Conservation (phyloP, 2,113 vertebrate species). For the Malurus melanocephalus region DNA sequence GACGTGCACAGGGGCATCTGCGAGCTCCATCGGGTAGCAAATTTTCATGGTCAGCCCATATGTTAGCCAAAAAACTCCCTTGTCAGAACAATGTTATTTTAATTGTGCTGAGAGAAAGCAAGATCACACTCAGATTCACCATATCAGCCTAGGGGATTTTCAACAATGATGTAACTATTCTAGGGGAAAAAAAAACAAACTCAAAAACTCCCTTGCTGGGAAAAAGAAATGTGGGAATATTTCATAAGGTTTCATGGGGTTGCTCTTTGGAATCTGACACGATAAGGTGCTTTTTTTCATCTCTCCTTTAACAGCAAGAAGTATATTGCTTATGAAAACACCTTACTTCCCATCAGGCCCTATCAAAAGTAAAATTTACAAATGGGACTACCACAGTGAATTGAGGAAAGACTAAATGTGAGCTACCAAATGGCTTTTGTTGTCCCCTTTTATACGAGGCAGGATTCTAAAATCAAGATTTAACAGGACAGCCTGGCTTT, state of each 20-base stretch:
- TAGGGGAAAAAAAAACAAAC: rapidly evolving
- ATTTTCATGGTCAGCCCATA: background rate
- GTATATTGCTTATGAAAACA: background rate
- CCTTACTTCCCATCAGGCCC: background rate
- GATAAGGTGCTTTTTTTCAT: background rate
- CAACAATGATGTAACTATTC: background rate
- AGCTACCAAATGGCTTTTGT: background rate
- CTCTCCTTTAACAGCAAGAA: background rate
- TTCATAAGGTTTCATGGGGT: background rate
- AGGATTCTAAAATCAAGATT: background rate
- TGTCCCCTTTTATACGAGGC: background rate
- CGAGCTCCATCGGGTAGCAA: background rate
- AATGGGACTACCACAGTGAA: background rate
- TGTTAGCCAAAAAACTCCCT: background rate
- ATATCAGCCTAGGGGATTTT: background rate
- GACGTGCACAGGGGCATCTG: background rate
- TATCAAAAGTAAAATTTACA: background rate
- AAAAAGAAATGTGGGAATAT: background rate
- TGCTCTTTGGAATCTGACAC: background rate
- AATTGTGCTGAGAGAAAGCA: background rate
- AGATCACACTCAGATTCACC: background rate
- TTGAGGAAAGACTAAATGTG: background rate
- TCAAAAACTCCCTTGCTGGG: background rate
- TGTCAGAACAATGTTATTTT: background rate
- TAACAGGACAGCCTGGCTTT: background rate